Conservation (phyloP, 2,113 vertebrate species). For the Mola mola region DNA sequence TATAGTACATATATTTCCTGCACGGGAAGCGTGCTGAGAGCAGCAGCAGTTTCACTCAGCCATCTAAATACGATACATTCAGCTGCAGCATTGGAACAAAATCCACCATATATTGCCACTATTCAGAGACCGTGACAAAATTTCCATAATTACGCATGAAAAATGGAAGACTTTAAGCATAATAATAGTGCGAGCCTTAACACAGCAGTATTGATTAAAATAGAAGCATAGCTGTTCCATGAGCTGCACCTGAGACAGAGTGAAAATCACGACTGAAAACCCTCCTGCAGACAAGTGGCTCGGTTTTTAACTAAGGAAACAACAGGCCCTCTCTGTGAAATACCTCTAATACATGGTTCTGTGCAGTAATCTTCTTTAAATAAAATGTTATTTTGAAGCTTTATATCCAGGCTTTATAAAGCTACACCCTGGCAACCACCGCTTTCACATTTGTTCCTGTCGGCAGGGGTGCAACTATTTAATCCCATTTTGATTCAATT, state of each 20-base stretch:
- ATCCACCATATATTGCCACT: neutral
- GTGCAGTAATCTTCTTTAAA: neutral
- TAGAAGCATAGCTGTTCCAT: neutral
- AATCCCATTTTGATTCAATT: constrained; percentile 31
- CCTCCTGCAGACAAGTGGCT: neutral
- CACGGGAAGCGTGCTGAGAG: too few relatives aligned
- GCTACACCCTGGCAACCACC: rapidly evolving
- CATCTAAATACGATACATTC: neutral
- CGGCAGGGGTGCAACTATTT: constrained; percentile 19
- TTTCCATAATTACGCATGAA: neutral
- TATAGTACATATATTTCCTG: too few relatives aligned
- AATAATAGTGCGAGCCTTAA: neutral
- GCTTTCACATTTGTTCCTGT: neutral
- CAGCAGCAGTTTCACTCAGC: too few relatives aligned
- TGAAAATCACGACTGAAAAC: neutral
- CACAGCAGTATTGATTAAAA: neutral
- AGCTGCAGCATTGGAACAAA: neutral
- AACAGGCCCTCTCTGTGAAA: neutral
- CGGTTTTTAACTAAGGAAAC: neutral
- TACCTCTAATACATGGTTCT: neutral
- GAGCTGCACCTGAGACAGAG: neutral
- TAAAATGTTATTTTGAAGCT: constrained; percentile 2
- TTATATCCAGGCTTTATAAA: neutral
- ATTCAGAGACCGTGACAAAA: too few relatives aligned
- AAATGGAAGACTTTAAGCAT: neutral